These are phyloP conservation scores for Eucera pruinosa DNA, from an alignment of 2,888 invertebrate genomes.

Conservation along the genomic window DNA sequence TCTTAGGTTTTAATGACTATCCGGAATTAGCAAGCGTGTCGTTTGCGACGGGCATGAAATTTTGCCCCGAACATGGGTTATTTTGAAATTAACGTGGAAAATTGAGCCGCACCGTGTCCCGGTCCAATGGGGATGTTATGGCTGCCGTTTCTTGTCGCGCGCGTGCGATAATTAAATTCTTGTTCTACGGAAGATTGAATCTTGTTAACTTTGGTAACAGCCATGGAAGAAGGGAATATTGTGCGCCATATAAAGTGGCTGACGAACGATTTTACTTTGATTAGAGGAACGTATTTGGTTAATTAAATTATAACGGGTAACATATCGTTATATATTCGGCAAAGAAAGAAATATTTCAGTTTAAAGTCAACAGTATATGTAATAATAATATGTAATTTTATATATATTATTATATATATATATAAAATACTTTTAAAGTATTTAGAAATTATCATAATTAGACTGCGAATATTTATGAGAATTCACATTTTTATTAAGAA, in stretches of 20 bases:
- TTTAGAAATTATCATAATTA: no score
- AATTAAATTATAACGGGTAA: no score
- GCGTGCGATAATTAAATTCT: conserved; percentile 26
- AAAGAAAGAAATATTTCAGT: no score
- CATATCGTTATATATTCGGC: no score
- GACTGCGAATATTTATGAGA: no score
- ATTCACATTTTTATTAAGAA: no score
- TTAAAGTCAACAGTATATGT: no score
- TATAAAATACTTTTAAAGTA: no score
- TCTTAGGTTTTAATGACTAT: not conserved
- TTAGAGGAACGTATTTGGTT: not conserved
- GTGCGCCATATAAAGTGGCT: not conserved
- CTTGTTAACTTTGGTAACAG: not conserved
- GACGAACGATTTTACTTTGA: not conserved
- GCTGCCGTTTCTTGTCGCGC: conserved; percentile 19
- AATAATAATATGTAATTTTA: no score
- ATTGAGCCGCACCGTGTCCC: conserved; percentile 6
- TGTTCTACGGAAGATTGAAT: conserved; percentile 3
- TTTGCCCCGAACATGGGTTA: not conserved
- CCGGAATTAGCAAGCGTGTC: not conserved
- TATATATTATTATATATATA: no score
- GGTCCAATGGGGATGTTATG: not conserved
- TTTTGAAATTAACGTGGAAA: conserved; percentile 13
- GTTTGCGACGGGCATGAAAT: conserved; percentile 6
- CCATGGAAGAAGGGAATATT: not conserved